Evolutionary conservation across 2,797 vertebrate species (phyloP).

Genomic region (Eidolon dupreanum): DNA sequence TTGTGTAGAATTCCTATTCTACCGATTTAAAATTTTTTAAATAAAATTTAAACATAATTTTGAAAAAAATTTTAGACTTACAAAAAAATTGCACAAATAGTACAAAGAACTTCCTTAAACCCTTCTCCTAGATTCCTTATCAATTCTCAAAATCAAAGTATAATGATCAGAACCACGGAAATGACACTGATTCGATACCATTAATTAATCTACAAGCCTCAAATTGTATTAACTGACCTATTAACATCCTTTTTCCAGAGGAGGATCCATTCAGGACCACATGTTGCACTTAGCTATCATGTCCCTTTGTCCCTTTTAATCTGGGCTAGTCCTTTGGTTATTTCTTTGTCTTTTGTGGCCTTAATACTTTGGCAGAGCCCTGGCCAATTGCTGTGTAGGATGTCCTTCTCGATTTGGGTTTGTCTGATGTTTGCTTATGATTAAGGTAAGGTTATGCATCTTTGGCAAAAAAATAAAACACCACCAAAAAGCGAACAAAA

Average conservation of each 20-base stretch:
- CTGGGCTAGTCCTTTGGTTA: not conserved
- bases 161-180: not conserved
- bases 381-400: not conserved
- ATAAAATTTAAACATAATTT: not conserved
- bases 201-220: too few species aligned
- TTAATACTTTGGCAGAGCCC: not conserved
- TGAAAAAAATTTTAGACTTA: not conserved
- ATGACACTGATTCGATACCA: too few species aligned
- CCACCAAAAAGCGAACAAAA: not conserved
- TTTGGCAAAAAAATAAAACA: not conserved
- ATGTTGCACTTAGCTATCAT: accelerated
- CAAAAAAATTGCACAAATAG: not conserved
- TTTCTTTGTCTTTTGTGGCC: not conserved
- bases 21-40: not conserved
- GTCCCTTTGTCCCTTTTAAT: not conserved
- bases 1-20: not conserved
- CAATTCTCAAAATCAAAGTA: not conserved
- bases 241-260: not conserved
- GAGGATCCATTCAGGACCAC: not conserved
- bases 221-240: not conserved
- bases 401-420: not conserved
- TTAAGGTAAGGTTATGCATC: not conserved
- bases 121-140: not conserved
- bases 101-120: not conserved
- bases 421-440: not conserved